Evolutionary conservation across 1,140 invertebrate species (phyloP).

Genomic region (Calephelis virginiensis): DNA sequence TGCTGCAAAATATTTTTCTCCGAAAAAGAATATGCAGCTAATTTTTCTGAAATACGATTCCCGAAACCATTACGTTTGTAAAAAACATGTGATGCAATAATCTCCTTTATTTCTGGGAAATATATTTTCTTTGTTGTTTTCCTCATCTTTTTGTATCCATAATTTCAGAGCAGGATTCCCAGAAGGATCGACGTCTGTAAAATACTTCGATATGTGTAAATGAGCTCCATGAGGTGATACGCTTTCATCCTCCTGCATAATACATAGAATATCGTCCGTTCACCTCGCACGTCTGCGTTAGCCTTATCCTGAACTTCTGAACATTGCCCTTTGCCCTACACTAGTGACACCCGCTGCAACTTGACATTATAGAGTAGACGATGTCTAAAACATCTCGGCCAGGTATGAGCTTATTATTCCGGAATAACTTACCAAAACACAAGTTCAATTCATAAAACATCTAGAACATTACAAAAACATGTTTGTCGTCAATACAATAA

Average conservation of each 20-base stretch:
- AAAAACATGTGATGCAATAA: not conserved
- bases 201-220: constrained; percentile 4
- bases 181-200: not conserved
- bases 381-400: constrained; percentile 25
- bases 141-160: constrained; percentile 1
- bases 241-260: constrained; percentile 43
- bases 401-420: constrained; percentile 23
- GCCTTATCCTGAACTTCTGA: constrained; percentile 34
- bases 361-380: constrained; percentile 24
- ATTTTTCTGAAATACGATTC: no score
- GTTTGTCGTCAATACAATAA: no score
- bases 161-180: constrained; percentile 3
- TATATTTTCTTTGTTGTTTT: not conserved
- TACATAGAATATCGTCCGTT: constrained; percentile 48
- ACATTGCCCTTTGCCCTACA: constrained; percentile 55
- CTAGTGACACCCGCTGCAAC: constrained; percentile 22
- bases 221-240: constrained; percentile 35
- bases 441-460: not conserved
- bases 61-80: not conserved
- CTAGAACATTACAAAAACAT: no score
- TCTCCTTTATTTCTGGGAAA: no score
- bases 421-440: constrained; percentile 8
- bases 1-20: no score
- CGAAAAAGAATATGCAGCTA: no score
- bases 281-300: constrained; percentile 55